phyloP scores from a whole-genome alignment of 2,113 vertebrate species.

The Oreochromis tanganicae region DNA sequence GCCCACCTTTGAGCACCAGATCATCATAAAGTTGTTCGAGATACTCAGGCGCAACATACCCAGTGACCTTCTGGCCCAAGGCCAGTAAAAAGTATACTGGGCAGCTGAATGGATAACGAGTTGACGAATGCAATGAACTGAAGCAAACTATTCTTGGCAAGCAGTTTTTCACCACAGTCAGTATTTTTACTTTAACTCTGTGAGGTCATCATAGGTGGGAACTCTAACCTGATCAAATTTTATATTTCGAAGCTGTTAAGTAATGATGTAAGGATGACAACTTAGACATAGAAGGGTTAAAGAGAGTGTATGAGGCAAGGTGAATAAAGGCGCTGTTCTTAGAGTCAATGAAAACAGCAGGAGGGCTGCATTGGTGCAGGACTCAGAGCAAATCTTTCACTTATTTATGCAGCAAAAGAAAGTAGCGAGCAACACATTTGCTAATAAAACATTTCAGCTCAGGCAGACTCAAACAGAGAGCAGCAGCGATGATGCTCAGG shows the following conservation, averaged over 20 bases:
- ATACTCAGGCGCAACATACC: background rate
- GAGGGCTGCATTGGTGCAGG: background rate
- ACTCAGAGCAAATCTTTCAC: background rate
- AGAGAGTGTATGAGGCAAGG: background rate
- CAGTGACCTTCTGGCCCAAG: background rate
- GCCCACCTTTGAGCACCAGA: background rate
- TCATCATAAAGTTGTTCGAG: background rate
- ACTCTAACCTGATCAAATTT: background rate
- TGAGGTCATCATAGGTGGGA: background rate
- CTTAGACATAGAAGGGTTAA: background rate
- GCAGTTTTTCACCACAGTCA: rapidly evolving
- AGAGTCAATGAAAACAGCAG: background rate
- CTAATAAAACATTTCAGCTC: background rate
- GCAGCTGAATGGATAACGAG: background rate
- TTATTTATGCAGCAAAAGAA: background rate
- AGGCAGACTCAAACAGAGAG: background rate
- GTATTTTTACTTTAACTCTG: background rate
- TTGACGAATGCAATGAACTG: background rate
- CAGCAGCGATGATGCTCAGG: background rate
- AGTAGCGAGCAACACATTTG: background rate
- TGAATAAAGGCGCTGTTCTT: background rate
- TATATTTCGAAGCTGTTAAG: background rate
- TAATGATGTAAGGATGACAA: background rate
- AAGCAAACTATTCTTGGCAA: background rate
- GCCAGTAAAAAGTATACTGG: background rate